Evolutionary conservation across 2,888 invertebrate species (phyloP), one percentile per base, ranked within the genome.

Genomic region (Ceratothoa steindachneri): DNA sequence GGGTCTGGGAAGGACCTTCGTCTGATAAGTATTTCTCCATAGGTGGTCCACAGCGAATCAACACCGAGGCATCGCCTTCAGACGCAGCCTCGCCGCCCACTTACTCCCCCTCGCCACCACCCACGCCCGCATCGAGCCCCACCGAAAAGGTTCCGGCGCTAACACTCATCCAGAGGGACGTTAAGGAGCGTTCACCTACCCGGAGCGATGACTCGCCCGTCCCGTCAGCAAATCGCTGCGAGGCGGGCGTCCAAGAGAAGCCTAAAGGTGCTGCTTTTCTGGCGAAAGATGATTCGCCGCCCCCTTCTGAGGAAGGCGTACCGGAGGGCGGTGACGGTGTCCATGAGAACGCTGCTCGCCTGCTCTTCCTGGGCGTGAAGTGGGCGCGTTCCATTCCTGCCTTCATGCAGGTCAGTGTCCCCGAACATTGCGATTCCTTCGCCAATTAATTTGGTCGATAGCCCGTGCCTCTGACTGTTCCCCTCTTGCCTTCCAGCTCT

Each of bases 341-440:
- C 19, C 83, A 83, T 80, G 84, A 85, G 80, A 82, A 90, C 0
- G 90, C 92, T 0, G 90, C 91, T 0, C 91, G 91, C 82, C 84
- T 94, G 30, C 85, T 94, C 28, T 91, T 92, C 81, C 86, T 91
- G 41, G 88, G 91, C 0, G 89, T 93, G 0, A 90, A 91, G 83
- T 94, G 93, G 93, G 89, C 92, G 0, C 87, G 90, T 80, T 90
- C 89, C 68, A 89, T 93, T 68, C 89, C 91, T 0, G 89, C 91
- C 0, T 93, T 92, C 83, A 84, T 89, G 19, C 90, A 91, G 83
- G 88, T 91, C 84, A 73, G 67, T n/a, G n/a, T n/a, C n/a, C n/a
- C n/a, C 28, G 30, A 24, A 51, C 12, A 51, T 51, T 9, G 9
- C 51, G 51, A 9, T 15, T n/a, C n/a, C n/a, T n/a, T n/a, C n/a